Evolutionary conservation across 2,797 vertebrate species (phyloP).

Genomic region (Limosa lapponica): DNA sequence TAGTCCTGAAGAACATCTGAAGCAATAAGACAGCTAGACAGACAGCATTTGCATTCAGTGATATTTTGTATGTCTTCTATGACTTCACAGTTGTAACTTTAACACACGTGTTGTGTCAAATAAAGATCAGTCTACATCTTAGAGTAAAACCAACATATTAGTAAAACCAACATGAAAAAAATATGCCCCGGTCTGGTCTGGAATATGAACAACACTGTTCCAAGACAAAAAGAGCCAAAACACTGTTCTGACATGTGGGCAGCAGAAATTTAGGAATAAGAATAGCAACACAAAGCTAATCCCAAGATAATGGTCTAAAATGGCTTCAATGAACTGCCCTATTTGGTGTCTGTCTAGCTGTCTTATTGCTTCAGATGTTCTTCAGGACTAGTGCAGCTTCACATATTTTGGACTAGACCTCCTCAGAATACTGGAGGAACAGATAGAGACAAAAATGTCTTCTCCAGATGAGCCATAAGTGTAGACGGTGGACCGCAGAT

Average conservation of each 20-base stretch:
- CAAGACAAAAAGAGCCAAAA: background rate
- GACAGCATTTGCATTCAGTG: accelerated
- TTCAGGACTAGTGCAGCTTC: background rate
- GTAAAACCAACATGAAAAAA: background rate
- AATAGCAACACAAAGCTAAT: background rate
- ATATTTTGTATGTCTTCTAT: background rate
- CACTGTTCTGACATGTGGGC: background rate
- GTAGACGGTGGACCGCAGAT: background rate
- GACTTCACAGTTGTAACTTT: background rate
- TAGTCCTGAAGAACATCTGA: too few relatives aligned
- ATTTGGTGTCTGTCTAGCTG: background rate
- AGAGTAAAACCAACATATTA: background rate
- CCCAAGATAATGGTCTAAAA: background rate
- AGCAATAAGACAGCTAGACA: too few relatives aligned
- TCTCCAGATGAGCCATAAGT: background rate
- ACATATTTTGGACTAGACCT: accelerated
- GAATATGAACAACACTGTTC: background rate
- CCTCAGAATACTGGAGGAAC: background rate
- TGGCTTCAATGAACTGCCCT: accelerated
- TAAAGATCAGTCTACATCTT: background rate
- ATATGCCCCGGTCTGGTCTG: background rate
- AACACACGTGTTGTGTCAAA: background rate
- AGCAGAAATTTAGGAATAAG: background rate
- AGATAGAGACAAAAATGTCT: background rate
- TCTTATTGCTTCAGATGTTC: background rate